A percentile compares a stretch with the other conserved stretches of the same genome.
Conservation (phyloP, 2,797 vertebrate species). For the Epinephelus coioides region DNA sequence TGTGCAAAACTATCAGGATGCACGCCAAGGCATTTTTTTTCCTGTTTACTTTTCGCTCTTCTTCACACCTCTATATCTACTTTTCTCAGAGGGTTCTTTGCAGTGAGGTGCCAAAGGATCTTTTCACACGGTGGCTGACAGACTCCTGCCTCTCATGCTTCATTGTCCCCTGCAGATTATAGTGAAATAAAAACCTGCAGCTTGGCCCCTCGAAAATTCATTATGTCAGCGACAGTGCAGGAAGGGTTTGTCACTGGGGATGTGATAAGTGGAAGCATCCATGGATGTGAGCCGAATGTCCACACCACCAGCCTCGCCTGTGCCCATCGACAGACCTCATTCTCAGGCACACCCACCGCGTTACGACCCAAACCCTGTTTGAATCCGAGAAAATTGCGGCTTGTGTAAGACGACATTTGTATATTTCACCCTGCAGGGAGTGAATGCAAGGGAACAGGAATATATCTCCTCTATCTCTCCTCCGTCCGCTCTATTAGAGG, state of each 20-base stretch:
- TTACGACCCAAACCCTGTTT: constrained; percentile 50
- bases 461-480: constrained; percentile 54
- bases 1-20: constrained; percentile 67
- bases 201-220: constrained; percentile 64
- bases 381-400: constrained; percentile 49
- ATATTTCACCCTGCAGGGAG: constrained; percentile 53
- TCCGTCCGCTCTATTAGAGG: constrained; percentile 45
- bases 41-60: constrained; percentile 71
- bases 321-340: constrained; percentile 31
- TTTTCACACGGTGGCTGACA: constrained; percentile 76
- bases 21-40: constrained; percentile 59
- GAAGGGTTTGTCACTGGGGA: constrained; percentile 56
- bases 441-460: constrained; percentile 48
- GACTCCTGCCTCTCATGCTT: constrained; percentile 68
- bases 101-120: constrained; percentile 72
- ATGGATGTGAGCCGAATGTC: constrained; percentile 48
- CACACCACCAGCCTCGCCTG: not conserved
- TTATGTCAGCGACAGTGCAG: constrained; percentile 60
- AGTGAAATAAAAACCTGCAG: constrained; percentile 69
- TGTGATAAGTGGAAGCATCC: constrained; percentile 47
- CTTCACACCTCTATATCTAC: constrained; percentile 77
- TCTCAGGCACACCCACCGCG: constrained; percentile 46
- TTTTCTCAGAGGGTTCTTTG: constrained; percentile 74
- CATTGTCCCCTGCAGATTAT: constrained; percentile 73
- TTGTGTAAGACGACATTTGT: constrained; percentile 31